These are phyloP conservation scores for Vombatus ursinus DNA, from an alignment of 2,113 vertebrate genomes.

Conservation along the genomic window DNA sequence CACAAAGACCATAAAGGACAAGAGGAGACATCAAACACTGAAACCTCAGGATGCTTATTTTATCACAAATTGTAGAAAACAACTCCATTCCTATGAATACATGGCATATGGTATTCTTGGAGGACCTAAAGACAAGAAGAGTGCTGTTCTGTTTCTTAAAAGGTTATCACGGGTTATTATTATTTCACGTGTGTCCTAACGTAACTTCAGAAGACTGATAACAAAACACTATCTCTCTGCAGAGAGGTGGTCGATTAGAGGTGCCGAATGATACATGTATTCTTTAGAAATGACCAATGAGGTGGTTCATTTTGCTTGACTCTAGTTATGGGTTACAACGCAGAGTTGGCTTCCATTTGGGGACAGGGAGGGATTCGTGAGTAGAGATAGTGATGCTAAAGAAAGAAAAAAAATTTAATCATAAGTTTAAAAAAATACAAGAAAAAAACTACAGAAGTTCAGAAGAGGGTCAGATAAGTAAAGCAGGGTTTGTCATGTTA, in stretches of 20 bases:
- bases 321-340: not conserved
- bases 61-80: slow-evolving; percentile 7
- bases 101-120: not conserved
- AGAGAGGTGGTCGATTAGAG: not conserved
- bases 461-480: not conserved
- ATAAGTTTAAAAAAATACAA: not conserved
- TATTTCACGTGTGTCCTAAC: not conserved
- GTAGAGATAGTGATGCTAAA: not conserved
- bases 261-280: not conserved
- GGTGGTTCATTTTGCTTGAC: not conserved
- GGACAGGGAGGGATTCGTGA: not conserved
- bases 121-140: not conserved
- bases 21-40: not conserved
- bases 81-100: not conserved
- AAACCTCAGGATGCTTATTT: not conserved
- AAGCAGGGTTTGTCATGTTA: not conserved
- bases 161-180: not conserved
- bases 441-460: not conserved
- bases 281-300: not conserved
- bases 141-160: not conserved
- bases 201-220: not conserved
- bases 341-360: not conserved
- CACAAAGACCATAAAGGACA: not conserved
- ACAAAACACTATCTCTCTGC: not conserved
- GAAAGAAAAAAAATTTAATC: not conserved